phyloP scores from a whole-genome alignment of 2,797 vertebrate genomes.

The Phataginus tricuspis region DNA sequence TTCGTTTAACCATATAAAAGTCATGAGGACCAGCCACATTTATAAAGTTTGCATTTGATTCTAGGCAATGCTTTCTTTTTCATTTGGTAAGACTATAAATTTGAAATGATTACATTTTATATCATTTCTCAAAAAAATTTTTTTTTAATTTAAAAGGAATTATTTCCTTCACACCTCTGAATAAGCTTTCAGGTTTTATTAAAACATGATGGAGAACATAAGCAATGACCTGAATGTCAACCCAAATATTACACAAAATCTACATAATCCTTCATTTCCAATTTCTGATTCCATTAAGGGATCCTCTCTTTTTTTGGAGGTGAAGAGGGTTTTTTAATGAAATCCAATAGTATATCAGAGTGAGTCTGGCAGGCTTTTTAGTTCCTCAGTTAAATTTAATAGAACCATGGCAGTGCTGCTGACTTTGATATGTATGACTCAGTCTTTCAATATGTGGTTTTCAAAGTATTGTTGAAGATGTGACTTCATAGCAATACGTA shows the following conservation, averaged over 20 bases:
- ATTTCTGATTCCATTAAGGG: not conserved
- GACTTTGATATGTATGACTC: slow-evolving; percentile 1
- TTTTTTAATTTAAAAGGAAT: not conserved
- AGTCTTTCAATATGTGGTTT: slow-evolving; percentile 37
- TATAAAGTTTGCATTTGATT: not conserved
- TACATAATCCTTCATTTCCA: not conserved
- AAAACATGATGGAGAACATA: not conserved
- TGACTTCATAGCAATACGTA: slow-evolving; percentile 55
- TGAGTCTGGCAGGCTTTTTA: not conserved
- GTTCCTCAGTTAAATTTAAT: not conserved
- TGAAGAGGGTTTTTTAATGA: not conserved
- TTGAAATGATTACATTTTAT: not conserved
- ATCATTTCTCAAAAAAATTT: not conserved
- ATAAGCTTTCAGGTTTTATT: not conserved
- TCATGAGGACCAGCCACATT: not conserved
- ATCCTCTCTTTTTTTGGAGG: not conserved
- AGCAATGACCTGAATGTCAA: not conserved
- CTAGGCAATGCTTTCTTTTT: not conserved
- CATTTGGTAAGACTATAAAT: not conserved
- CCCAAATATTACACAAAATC: not conserved
- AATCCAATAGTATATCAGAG: not conserved
- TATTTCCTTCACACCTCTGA: not conserved
- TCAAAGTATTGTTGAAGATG: slow-evolving; percentile 46
- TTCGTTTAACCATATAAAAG: not conserved
- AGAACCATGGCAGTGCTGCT: not conserved